phyloP scores from a whole-genome alignment of 53 echinoderm and acorn worm species.

The Hippasteria phrygiana region DNA sequence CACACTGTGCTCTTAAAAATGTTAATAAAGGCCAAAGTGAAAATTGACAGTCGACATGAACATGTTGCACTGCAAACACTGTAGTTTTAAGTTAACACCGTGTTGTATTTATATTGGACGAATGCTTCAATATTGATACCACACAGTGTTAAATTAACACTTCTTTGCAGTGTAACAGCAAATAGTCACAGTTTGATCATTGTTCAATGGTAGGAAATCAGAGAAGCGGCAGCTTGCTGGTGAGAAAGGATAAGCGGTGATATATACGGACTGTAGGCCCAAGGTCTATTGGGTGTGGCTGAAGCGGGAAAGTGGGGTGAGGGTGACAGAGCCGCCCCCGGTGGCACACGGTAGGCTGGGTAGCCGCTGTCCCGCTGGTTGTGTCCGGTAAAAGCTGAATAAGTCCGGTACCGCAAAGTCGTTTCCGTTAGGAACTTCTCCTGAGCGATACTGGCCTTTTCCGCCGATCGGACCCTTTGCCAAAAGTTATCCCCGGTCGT shows the following conservation, averaged over 20 bases:
- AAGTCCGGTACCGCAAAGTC: conserved; percentile 21
- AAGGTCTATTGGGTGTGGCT: conserved; percentile 22
- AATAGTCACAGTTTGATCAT: not conserved
- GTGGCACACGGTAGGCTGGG: conserved; percentile 50
- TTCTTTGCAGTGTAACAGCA: not conserved
- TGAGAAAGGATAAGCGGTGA: conserved; percentile 48
- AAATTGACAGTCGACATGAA: too few species aligned
- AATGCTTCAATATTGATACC: too few species aligned
- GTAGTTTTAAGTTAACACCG: too few species aligned
- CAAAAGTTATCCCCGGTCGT: conserved; percentile 32
- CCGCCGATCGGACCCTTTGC: conserved; percentile 54
- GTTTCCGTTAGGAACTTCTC: conserved; percentile 51
- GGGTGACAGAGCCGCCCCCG: conserved; percentile 37
- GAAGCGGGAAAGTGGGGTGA: conserved; percentile 7
- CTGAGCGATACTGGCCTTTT: conserved; percentile 45
- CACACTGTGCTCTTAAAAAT: too few species aligned
- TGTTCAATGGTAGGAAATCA: conserved; percentile 53
- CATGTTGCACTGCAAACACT: too few species aligned
- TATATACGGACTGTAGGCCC: conserved; percentile 49
- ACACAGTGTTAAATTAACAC: too few species aligned
- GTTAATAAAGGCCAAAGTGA: too few species aligned
- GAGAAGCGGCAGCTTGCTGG: conserved; percentile 47
- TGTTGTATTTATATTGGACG: too few species aligned
- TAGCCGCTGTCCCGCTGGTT: conserved; percentile 25
- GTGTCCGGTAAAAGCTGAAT: conserved; percentile 13